Percentiles rank a stretch among this genome's conserved stretches.
phyloP scores from a whole-genome alignment of 2,888 invertebrate species.

The Saturnia pavonia region DNA sequence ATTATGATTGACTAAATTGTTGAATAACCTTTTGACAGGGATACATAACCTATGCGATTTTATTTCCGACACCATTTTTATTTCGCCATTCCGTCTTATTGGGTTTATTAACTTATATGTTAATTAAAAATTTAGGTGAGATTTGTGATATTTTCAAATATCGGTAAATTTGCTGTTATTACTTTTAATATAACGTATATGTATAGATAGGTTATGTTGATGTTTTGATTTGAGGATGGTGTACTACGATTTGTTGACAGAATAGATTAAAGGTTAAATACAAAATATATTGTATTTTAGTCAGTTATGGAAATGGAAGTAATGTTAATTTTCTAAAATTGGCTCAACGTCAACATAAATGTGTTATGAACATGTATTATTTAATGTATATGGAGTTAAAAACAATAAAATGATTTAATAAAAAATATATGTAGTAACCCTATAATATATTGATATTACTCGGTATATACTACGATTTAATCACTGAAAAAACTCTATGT shows the following conservation, averaged over 20 bases:
- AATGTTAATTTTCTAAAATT: slow-evolving; percentile 5
- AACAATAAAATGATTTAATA: background rate
- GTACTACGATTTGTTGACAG: slow-evolving; percentile 17
- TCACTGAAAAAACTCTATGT: background rate
- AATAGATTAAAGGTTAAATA: no score
- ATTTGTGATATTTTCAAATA: slow-evolving; percentile 21
- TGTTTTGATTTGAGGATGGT: slow-evolving; percentile 65
- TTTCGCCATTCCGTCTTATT: slow-evolving; percentile 56
- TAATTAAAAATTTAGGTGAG: slow-evolving; percentile 21
- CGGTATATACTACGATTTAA: background rate
- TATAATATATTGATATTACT: background rate
- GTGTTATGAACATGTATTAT: slow-evolving; percentile 17
- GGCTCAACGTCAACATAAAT: slow-evolving; percentile 41
- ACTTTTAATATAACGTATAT: slow-evolving; percentile 1
- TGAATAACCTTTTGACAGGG: slow-evolving; percentile 65
- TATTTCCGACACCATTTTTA: slow-evolving; percentile 76
- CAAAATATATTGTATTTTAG: background rate
- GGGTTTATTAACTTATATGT: slow-evolving; percentile 23
- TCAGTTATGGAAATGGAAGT: background rate
- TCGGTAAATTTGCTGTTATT: background rate
- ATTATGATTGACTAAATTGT: slow-evolving; percentile 34
- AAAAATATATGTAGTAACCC: background rate
- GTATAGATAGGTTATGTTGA: slow-evolving; percentile 73
- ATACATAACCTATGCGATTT: slow-evolving; percentile 73
- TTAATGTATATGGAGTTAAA: background rate